These are phyloP conservation scores for Tetramorium parvispinum DNA, from an alignment of 1,140 invertebrate species.

Conservation along the genomic window DNA sequence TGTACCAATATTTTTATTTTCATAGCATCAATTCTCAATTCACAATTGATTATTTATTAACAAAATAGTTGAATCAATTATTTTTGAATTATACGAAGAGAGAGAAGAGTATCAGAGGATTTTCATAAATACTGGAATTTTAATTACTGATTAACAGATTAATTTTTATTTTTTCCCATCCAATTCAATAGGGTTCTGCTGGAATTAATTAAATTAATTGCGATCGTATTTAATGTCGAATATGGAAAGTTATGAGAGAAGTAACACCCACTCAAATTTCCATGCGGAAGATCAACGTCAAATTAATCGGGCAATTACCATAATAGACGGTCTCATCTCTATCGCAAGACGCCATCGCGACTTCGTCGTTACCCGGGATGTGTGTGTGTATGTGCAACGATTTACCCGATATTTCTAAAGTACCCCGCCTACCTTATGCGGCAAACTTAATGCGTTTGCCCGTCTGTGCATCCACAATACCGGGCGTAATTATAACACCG, in stretches of 20 bases:
- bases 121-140: background rate
- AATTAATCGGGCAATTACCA: constrained; percentile 16
- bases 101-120: background rate
- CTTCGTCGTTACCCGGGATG: background rate
- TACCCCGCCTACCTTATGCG: constrained; percentile 2
- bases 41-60: background rate
- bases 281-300: constrained; percentile 1
- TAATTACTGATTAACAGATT: background rate
- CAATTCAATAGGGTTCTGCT: background rate
- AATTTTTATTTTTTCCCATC: background rate
- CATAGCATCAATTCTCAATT: background rate
- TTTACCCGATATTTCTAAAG: constrained; percentile 47
- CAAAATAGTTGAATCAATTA: background rate
- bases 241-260: background rate
- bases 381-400: background rate
- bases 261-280: constrained; percentile 7
- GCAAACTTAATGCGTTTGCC: constrained; percentile 38
- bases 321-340: constrained; percentile 30
- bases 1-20: constrained; percentile 23
- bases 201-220: background rate
- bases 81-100: background rate
- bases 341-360: constrained; percentile 24
- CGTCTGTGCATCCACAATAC: constrained; percentile 32
- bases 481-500: constrained; percentile 47
- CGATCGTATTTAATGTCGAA: background rate